A percentile compares a stretch with the other conserved stretches of the same genome.
Evolutionary conservation across 1,140 invertebrate genomes (phyloP).

Genomic region (Rhyzopertha dominica): DNA sequence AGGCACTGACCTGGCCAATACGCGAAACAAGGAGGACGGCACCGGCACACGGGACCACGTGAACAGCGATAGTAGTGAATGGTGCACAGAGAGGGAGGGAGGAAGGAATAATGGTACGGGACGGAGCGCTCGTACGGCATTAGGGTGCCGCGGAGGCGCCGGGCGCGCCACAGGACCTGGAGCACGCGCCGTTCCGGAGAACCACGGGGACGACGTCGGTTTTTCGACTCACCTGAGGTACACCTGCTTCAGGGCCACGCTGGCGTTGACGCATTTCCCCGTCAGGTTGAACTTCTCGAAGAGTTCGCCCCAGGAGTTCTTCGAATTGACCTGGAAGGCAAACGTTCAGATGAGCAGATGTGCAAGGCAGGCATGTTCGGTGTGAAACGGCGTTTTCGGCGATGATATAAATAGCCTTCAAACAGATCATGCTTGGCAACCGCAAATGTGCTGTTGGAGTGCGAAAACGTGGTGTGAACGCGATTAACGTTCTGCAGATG

Average conservation of each 20-base stretch:
- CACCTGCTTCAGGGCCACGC: slow-evolving; percentile 80
- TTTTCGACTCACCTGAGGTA: slow-evolving; percentile 70
- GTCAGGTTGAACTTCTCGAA: slow-evolving; percentile 72
- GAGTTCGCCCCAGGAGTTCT: slow-evolving; percentile 79
- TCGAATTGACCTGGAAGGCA: slow-evolving; percentile 70
- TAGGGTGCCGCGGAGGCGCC: neutral
- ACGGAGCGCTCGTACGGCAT: neutral
- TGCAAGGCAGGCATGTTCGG: too few relatives aligned
- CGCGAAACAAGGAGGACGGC: slow-evolving; percentile 1
- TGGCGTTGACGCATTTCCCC: slow-evolving; percentile 77
- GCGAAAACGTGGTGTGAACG: too few relatives aligned
- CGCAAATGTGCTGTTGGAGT: too few relatives aligned
- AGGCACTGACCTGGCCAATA: too few relatives aligned
- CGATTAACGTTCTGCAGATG: too few relatives aligned
- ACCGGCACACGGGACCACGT: slow-evolving; percentile 10
- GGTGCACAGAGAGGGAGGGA: neutral
- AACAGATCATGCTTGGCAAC: too few relatives aligned
- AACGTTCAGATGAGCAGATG: neutral
- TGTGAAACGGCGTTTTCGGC: too few relatives aligned
- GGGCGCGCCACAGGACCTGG: slow-evolving; percentile 32
- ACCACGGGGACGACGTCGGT: neutral
- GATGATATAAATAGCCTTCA: too few relatives aligned
- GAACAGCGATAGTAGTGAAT: slow-evolving; percentile 12
- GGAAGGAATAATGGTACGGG: too few relatives aligned
- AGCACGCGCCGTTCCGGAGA: too few relatives aligned